Evolutionary conservation across 2,113 vertebrate genomes (phyloP), one percentile per base, ranked within the genome.

Genomic region (Alethe castanea): DNA sequence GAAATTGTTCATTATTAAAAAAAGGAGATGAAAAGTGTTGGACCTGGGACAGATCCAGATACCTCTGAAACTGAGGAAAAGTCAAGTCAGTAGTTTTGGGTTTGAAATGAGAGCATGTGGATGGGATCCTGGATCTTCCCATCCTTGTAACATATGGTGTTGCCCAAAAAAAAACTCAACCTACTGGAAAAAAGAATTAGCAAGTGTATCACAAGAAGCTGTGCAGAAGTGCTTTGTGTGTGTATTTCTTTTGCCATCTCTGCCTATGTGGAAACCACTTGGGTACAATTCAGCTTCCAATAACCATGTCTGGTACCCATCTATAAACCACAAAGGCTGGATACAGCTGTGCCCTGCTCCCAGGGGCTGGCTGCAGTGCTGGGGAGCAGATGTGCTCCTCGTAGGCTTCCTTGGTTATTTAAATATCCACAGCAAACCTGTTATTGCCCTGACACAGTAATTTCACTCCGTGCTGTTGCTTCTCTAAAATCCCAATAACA

Each of bases 351-450:
- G 5, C 11, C 8, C 33, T 54, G 35, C 62, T 86, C 44, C 8
- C 36, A 16, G 23, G 60, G 54, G 79, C 22, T 92, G 81, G 54
- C 71, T 92, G 23, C 60, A 81, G 40, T 11, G 29, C 5, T 24
- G 7, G 44, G 76, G 52, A 83, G 36, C 84, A 93, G 76, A 53
- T 90, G 88, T 90, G 91, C 31, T 70, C 79, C 71, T 95, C 3
- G 0, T 24, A 59, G 88, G 52, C 59, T 48, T 69, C 81, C 50
- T 12, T 35, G 48, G 56, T 70, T 78, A 64, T 79, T 90, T 71
- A 81, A 90, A 82, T 66, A 72, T 19, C 78, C 57, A 24, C 14
- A 69, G 2, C 45, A 40, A 47, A 40, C 3, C 1, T 48, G 23
- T 16, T 42, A 11, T 9, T 81, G 38, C 50, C 62, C 60, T 66